A percentile compares a stretch with the other conserved stretches of the same genome.
Evolutionary conservation across 2,888 invertebrate genomes (phyloP).

Genomic region (Campoplex nolae): DNA sequence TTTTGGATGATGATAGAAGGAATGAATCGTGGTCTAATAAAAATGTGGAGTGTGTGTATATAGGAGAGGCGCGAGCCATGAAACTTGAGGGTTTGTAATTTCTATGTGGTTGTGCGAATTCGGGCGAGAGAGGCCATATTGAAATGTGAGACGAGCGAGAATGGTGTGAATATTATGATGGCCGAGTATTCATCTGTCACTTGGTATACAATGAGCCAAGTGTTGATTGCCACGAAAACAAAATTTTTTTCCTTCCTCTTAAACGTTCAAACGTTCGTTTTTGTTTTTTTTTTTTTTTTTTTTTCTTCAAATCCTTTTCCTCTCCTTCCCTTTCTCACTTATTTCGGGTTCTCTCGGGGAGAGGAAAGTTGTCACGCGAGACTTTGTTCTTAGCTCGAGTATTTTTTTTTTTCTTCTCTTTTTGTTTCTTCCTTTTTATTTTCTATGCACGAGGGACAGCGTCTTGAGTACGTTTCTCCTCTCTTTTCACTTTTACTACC

Average conservation of each 20-base stretch:
- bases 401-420: conserved; percentile 6
- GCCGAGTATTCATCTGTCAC: conserved; percentile 83
- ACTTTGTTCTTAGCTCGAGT: conserved; percentile 54
- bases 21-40: not conserved
- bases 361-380: conserved; percentile 55
- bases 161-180: conserved; percentile 84
- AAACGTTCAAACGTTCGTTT: not conserved
- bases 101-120: conserved; percentile 17
- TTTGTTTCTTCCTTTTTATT: not conserved
- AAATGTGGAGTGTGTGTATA: not conserved
- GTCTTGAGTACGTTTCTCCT: conserved; percentile 22
- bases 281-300: not conserved
- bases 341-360: conserved; percentile 71
- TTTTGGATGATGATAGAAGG: not conserved
- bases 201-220: conserved; percentile 79
- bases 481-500: conserved; percentile 36
- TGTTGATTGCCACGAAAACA: conserved; percentile 83
- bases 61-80: conserved; percentile 38
- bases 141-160: conserved; percentile 79
- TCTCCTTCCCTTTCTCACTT: conserved; percentile 58
- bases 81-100: not conserved
- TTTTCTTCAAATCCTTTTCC: conserved; percentile 18
- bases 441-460: conserved; percentile 36
- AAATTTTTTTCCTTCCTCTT: conserved; percentile 74
- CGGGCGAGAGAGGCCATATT: conserved; percentile 73